Evolutionary conservation across 92 coral and sea anemone species (phyloP).

Genomic region (Epizoanthus ramosus): DNA sequence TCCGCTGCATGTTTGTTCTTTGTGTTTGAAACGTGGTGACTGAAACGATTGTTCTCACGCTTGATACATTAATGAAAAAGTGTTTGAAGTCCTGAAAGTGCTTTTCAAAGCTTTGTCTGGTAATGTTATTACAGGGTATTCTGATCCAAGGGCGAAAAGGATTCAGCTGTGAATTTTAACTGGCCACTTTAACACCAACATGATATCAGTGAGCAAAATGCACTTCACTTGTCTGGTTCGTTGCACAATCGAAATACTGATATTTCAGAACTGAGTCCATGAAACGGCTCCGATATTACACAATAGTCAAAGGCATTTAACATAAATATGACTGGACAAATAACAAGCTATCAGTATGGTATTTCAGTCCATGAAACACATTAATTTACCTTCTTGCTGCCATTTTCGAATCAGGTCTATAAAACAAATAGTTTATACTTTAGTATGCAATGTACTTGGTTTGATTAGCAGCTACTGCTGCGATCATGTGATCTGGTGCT

Average conservation of each 20-base stretch:
- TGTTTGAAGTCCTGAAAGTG: no score
- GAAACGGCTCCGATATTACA: background rate
- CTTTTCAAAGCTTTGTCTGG: no score
- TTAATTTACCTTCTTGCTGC: constrained; percentile 30
- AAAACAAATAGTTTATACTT: constrained; percentile 11
- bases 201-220: no score
- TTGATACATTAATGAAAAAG: no score
- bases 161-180: no score
- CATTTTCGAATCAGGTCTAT: constrained; percentile 37
- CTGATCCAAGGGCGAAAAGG: no score
- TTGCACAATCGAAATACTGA: background rate
- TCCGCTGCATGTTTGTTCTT: no score
- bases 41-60: no score
- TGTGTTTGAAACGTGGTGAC: no score
- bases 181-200: no score
- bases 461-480: background rate
- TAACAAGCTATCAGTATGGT: constrained; percentile 5
- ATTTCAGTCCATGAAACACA: background rate
- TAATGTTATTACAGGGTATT: no score
- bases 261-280: background rate
- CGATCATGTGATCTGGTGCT: no score
- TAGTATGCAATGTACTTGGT: constrained; percentile 3
- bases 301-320: background rate
- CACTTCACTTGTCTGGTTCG: background rate
- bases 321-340: constrained; percentile 1